A percentile compares a stretch with the other conserved stretches of the same genome.
These are phyloP conservation scores for Dipodomys stephensi DNA, from an alignment of 2,113 vertebrate species.

Conservation along the genomic window DNA sequence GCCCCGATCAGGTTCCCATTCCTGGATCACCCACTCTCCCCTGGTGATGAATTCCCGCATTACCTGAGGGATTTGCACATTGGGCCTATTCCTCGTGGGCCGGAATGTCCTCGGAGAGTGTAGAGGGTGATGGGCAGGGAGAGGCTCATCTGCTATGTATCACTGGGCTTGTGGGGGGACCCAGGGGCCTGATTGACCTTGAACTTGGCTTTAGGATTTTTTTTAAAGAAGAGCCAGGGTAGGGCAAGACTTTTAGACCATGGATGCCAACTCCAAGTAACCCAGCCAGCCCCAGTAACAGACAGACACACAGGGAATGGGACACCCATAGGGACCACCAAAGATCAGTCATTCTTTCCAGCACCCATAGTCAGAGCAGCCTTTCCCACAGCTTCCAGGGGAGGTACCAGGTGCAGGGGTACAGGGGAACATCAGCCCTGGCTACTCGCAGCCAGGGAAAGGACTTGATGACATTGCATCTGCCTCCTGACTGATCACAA, in stretches of 20 bases:
- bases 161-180: background rate
- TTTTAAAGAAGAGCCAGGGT: slow-evolving; percentile 22
- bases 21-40: slow-evolving; percentile 67
- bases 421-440: no score
- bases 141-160: slow-evolving; percentile 48
- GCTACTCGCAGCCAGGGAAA: no score
- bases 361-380: accelerated
- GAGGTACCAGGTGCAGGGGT: no score
- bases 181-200: background rate
- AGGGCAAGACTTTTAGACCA: background rate
- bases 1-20: slow-evolving; percentile 74
- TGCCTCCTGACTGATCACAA: no score
- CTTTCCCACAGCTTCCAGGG: background rate
- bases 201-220: slow-evolving; percentile 1
- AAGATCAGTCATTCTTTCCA: background rate
- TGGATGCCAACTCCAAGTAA: background rate
- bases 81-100: slow-evolving; percentile 64
- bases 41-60: slow-evolving; percentile 82
- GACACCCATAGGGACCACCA: background rate
- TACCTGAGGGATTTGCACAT: slow-evolving; percentile 82
- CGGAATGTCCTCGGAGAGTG: slow-evolving; percentile 75
- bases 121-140: slow-evolving; percentile 50
- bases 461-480: no score
- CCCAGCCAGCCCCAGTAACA: background rate
- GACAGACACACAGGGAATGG: no score